Base-by-base conservation (phyloP, 2,797 vertebrate species). In the Arvicola amphibius region DNA sequence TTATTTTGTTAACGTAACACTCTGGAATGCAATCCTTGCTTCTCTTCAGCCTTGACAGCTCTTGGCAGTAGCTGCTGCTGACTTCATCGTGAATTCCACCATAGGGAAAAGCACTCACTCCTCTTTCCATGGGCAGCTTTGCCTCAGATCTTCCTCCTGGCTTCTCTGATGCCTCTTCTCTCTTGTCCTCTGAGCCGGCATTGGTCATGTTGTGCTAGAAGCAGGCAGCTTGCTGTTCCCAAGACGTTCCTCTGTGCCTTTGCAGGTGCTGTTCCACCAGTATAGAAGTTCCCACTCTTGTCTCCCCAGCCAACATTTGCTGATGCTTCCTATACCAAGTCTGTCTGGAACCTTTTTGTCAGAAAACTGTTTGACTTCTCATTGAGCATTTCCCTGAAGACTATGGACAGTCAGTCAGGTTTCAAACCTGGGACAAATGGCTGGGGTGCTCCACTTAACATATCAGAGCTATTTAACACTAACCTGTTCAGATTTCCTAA, bases 61-160 rank as follows among this genome's bases (percentile, higher is more conserved):
- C 96, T 98, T 97, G 97, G 97, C 97, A 90, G 63, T 86, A 95
- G 91, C 46, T 83, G 69, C 90, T 90, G 40, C 91, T 92, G 87
- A 67, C 79, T 97, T 84, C 25, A 0, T 9, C 88, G 67, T 71
- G 63, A 94, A 90, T 95, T 95, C 95, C 96, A 97, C 92, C 94
- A 92, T 37, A 90, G 88, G 80, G 67, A 76, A 86, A 96, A 95
- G 21, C 86, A 53, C 37, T 87, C 34, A 43, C 19, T 77, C 79
- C 37, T 89, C 79, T 92, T 93, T 89, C 88, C 19, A 23, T 21
- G 71, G 27, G 88, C 19, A 71, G 67, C 25, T 46, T 88, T 37
- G 91, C 51, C 43, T 78, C 83, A 91, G 79, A 84, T 32, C 56
- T 77, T 69, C 40, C 25, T 84, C 65, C 23, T 8, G 7, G 56